Percentiles rank a stretch among this genome's conserved stretches.
Conservation (phyloP, 2,113 vertebrate genomes). For the Oenanthe melanoleuca region DNA sequence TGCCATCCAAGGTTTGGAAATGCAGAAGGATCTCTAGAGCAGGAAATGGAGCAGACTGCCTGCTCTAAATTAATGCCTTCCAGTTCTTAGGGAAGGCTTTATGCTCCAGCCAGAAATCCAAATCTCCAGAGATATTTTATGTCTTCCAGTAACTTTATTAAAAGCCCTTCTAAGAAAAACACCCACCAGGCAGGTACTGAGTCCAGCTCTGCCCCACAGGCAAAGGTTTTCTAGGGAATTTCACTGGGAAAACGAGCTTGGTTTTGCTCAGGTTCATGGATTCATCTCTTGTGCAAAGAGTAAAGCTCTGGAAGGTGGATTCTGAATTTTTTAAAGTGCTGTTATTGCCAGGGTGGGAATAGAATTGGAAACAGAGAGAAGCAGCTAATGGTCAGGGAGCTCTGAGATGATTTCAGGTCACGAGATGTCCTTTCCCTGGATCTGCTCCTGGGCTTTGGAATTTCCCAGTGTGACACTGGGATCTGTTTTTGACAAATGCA, state of each 20-base stretch:
- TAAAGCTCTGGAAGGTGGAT: neutral
- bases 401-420: neutral
- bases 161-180: neutral
- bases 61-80: neutral
- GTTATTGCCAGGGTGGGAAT: neutral
- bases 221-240: neutral
- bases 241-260: neutral
- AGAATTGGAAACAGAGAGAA: neutral
- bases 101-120: neutral
- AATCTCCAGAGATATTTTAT: neutral
- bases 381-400: neutral
- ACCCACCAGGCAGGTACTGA: neutral
- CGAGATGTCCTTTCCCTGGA: rapidly evolving
- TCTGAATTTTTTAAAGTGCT: neutral
- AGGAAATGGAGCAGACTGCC: neutral
- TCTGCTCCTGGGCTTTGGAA: too few relatives aligned
- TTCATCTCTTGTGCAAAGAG: neutral
- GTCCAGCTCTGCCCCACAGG: neutral
- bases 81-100: neutral
- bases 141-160: neutral
- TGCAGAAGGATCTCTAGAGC: neutral
- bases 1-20: neutral
- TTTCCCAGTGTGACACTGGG: neutral
- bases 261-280: neutral
- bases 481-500: neutral